Conservation (phyloP, 2,113 vertebrate genomes). For the Octodon degus region DNA sequence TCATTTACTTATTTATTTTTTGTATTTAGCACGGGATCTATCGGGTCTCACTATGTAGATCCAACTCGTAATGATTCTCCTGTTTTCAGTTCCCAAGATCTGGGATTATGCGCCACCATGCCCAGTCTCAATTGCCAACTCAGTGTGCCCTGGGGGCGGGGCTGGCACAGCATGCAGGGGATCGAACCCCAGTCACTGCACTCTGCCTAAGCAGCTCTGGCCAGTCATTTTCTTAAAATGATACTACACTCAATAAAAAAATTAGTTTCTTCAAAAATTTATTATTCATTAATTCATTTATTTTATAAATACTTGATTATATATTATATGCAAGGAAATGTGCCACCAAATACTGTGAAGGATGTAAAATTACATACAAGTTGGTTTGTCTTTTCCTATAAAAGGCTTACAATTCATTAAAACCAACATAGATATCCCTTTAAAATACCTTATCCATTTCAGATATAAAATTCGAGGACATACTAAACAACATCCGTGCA, state of each 20-base stretch:
- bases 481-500: not conserved
- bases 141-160: too few species aligned
- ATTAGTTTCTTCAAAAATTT: slow-evolving; percentile 38
- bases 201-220: too few species aligned
- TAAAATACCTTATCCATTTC: not conserved
- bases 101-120: too few species aligned
- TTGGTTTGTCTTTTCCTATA: not conserved
- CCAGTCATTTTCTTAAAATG: slow-evolving; percentile 1
- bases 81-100: too few species aligned
- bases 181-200: too few species aligned
- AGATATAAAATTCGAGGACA: not conserved
- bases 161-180: too few species aligned
- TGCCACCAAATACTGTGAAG: not conserved
- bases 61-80: too few species aligned
- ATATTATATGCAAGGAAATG: slow-evolving; percentile 1
- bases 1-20: not conserved
- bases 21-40: too few species aligned
- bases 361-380: slow-evolving; percentile 9
- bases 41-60: too few species aligned
- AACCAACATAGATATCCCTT: not conserved
- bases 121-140: too few species aligned
- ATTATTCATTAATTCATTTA: slow-evolving; percentile 14
- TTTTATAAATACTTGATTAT: slow-evolving; percentile 35
- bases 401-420: not conserved
- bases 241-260: not conserved